Evolutionary conservation across 2,888 invertebrate genomes (phyloP).

Genomic region (Pseudococcus viburni): DNA sequence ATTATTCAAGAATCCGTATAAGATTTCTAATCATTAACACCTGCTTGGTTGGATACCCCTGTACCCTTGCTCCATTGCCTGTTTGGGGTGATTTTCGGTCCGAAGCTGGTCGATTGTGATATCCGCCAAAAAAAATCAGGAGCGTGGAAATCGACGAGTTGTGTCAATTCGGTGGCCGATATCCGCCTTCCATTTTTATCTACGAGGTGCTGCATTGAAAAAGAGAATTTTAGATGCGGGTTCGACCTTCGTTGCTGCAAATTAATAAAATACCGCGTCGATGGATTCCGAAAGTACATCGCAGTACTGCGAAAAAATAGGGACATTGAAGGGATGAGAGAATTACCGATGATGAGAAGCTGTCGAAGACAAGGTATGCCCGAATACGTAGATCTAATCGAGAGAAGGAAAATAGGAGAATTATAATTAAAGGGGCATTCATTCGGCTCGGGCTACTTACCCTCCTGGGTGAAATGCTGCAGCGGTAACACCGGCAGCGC

Average conservation of each 20-base stretch:
- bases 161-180: slow-evolving; percentile 14
- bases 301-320: neutral
- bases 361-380: neutral
- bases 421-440: slow-evolving; percentile 22
- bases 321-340: neutral
- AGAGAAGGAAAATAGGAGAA: neutral
- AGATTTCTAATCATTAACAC: slow-evolving; percentile 29
- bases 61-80: neutral
- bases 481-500: neutral
- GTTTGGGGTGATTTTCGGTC: neutral
- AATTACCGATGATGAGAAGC: neutral
- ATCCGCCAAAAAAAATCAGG: neutral
- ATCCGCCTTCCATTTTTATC: neutral
- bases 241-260: neutral
- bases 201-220: neutral
- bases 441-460: neutral
- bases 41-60: neutral
- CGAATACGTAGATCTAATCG: neutral
- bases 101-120: neutral
- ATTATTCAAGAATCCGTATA: slow-evolving; percentile 4
- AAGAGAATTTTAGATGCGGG: neutral
- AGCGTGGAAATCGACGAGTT: neutral
- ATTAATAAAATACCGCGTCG: neutral
- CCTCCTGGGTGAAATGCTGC: neutral
- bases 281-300: neutral